Evolutionary conservation across 2,888 invertebrate species (phyloP).

Genomic region (Odontocolon sp.): DNA sequence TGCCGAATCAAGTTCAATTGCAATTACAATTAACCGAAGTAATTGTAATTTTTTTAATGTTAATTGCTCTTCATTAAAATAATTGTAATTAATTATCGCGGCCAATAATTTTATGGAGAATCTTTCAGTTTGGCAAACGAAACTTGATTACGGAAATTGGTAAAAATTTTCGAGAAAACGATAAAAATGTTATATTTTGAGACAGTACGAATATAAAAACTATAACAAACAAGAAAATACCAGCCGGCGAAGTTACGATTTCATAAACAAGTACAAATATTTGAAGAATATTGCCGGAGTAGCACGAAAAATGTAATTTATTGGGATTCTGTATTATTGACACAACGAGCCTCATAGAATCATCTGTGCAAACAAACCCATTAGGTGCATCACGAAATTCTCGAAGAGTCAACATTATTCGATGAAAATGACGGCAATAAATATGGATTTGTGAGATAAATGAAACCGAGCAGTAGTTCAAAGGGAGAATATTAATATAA

Average conservation of each 20-base stretch:
- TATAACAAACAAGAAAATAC: background rate
- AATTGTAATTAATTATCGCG: no score
- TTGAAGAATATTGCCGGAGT: background rate
- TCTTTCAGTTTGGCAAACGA: no score
- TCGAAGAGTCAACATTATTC: conserved; percentile 37
- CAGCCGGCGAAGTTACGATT: background rate
- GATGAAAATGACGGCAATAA: conserved; percentile 37
- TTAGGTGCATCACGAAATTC: conserved; percentile 56
- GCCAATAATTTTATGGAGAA: no score
- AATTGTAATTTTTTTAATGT: no score
- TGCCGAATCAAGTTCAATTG: no score
- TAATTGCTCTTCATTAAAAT: no score
- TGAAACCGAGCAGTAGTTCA: conserved; percentile 11
- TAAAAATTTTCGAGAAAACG: no score
- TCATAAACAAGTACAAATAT: conserved; percentile 35
- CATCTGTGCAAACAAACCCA: conserved; percentile 65
- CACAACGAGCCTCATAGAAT: conserved; percentile 38
- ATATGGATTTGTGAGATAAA: conserved; percentile 55
- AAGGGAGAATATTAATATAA: conserved; percentile 34
- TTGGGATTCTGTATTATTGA: conserved; percentile 23
- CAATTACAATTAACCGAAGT: no score
- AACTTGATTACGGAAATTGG: no score
- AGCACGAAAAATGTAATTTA: conserved; percentile 30
- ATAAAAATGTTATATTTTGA: no score
- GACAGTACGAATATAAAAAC: background rate